Conservation (phyloP, 2,113 vertebrate species). For the Aplodontia rufa region DNA sequence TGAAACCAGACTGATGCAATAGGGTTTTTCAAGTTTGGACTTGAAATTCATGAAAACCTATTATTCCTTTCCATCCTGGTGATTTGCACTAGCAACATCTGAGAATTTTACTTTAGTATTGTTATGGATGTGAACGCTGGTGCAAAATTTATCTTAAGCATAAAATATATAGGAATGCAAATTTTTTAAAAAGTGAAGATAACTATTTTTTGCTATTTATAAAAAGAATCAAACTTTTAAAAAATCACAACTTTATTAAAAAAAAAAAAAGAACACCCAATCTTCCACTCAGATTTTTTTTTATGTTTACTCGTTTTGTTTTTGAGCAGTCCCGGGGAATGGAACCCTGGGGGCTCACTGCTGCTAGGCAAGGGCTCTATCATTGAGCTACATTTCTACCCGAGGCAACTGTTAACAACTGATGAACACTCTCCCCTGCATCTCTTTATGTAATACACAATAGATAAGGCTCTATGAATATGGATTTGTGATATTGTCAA, state of each 20-base stretch:
- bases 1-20: background rate
- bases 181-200: background rate
- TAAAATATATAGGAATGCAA: background rate
- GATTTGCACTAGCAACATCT: background rate
- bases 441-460: background rate
- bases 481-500: background rate
- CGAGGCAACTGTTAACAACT: background rate
- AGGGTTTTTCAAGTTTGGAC: background rate
- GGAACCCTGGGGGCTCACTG: background rate
- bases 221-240: background rate
- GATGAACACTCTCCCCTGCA: background rate
- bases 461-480: background rate
- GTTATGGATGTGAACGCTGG: background rate
- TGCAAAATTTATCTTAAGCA: background rate
- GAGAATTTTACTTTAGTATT: background rate
- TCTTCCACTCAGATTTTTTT: background rate
- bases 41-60: background rate
- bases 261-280: background rate
- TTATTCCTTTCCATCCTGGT: background rate
- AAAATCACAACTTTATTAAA: background rate
- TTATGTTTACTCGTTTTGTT: background rate
- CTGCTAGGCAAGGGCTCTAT: background rate
- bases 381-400: background rate
- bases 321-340: background rate
- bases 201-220: background rate